Base-by-base conservation (phyloP, 2,113 vertebrate genomes). In the Neopipo cinnamomea region DNA sequence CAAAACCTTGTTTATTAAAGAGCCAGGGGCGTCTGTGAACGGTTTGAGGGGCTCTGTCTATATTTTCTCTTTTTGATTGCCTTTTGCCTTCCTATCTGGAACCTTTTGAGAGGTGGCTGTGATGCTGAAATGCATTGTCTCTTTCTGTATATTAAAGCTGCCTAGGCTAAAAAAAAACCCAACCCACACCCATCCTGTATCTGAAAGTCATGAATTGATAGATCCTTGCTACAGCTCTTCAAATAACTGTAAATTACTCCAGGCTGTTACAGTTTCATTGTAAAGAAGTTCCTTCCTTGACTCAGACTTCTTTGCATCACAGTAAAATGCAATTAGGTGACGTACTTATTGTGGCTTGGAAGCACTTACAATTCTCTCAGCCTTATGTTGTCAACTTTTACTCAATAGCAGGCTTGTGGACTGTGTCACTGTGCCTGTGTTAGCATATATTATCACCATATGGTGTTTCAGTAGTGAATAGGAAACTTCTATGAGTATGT, bases 371-470 rank as follows among this genome's bases (percentile, higher is more conserved):
- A 62, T 93, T 91, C 89, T 90, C 88, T 93, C 66, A 95, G 91
- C 87, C 76, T 93, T 88, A 70, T 72, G 56, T 85, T 91, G 93
- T 95, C 88, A 85, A 91, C 68, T 93, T 95, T 86, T 95, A 47
- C 75, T 96, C 93, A 91, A 83, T 91, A 75, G 61, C 67, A 94
- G 80, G 62, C 93, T 90, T 86, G 86, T 76, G 90, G 79, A 56
- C 92, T 96, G 44, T 93, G 91, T 89, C 80, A 84, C 49, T 91
- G 53, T 91, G 81, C 74, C 87, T 93, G 63, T 93, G 90, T 80
- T 94, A 94, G 93, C 96, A 92, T 96, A 91, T 93, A 97, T 97
- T 92, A 75, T 93, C 89, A 84, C 96, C 92, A 94, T 91, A 68
- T 84, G 88, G 82, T 79, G 31, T 59, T 96, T 96, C 94, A 95